Conservation (phyloP, 2,113 vertebrate species). For the Turnix velox region DNA sequence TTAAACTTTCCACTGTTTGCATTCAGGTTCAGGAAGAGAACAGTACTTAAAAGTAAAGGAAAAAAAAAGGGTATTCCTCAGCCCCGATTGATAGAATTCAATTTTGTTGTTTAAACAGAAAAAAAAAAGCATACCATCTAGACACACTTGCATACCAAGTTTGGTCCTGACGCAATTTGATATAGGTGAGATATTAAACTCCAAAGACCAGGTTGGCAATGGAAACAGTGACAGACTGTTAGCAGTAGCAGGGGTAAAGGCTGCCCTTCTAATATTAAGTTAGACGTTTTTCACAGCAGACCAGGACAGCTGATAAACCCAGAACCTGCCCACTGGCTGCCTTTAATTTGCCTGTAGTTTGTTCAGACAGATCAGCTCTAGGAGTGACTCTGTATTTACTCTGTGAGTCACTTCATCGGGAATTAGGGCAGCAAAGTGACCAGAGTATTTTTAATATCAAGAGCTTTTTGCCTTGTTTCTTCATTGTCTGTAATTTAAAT, state of each 20-base stretch:
- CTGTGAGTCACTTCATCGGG: background rate
- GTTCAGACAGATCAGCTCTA: background rate
- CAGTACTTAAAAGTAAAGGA: background rate
- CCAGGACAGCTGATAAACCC: background rate
- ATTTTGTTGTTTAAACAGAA: background rate
- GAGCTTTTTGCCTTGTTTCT: slow-evolving; percentile 17
- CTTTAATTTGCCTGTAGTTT: background rate
- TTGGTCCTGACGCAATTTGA: background rate
- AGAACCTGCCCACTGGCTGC: background rate
- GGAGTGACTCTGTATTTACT: background rate
- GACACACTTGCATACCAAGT: background rate
- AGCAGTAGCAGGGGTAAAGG: background rate
- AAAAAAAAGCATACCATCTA: background rate
- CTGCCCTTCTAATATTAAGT: background rate
- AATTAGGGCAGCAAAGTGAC: background rate
- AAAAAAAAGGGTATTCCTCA: background rate
- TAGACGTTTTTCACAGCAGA: background rate
- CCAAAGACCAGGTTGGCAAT: background rate
- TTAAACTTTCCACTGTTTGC: background rate
- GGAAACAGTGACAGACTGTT: background rate
- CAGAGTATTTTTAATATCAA: background rate
- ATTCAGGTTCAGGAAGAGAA: background rate
- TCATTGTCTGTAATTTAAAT: slow-evolving; percentile 68
- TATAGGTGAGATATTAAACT: slow-evolving; percentile 35
- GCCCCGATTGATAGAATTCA: background rate